Base-by-base conservation (phyloP, 2,797 vertebrate genomes). In the Hephaestus fuliginosus region DNA sequence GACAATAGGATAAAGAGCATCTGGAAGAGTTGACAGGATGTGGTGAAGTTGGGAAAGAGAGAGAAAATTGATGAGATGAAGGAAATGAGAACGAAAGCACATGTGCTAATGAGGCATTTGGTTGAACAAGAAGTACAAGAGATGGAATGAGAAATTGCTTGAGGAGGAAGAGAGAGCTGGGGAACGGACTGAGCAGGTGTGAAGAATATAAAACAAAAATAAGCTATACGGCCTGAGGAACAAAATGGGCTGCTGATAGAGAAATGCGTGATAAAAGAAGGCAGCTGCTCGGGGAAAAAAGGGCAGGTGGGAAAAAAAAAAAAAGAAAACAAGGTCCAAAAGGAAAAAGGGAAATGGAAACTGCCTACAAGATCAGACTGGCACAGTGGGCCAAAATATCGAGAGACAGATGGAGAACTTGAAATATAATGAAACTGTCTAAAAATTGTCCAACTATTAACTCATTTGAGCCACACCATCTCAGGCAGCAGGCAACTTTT, bases 121-220 rank as follows among this genome's bases (percentile, higher is more conserved):
- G 73, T 7, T 80, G 52, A 78, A 83, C 30, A 82, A 67, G 55
- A 79, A 73, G 69, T 69, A 46, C 53, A 88, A 86, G 66, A 72
- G 71, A 87, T 75, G 30, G 77, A 79, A 74, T 44, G 64, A 82
- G 67, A 80, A 86, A 89, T 80, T 43, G 51, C 53, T 72, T 11
- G 20, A 76, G 71, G 46, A 78, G 60, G n/a, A 68, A 58, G 41
- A 39, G 58, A 60, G 25, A 70, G 66, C 46, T 10, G 14, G n/a
- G 28, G 36, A 82, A 85, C 55, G 17, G 70, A 86, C 70, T 44
- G 69, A 77, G 73, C 81, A 88, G 85, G 85, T 82, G 87, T 58
- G 56, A 75, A 70, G 64, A 71, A 75, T 68, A 74, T 76, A 64
- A 76, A 84, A 90, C 67, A 84, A 88, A 39, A 88, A 89, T 68